Percentiles rank a stretch among this genome's conserved stretches.
Conservation (phyloP, 2,113 vertebrate species). For the Crotalus tigris region DNA sequence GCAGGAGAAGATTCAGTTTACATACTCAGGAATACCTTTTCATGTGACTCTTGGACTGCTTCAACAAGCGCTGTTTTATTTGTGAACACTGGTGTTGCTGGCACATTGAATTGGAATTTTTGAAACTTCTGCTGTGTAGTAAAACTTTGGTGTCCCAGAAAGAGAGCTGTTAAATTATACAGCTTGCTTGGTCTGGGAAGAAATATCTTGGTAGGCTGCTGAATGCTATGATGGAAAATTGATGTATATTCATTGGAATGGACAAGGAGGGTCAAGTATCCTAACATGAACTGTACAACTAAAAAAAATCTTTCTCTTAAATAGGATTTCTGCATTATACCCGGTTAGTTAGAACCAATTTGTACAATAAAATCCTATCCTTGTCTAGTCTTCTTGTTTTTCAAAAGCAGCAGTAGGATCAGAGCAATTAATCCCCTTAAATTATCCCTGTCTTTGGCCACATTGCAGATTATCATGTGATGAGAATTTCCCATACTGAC, state of each 20-base stretch:
- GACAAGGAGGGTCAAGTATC: not conserved
- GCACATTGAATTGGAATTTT: not conserved
- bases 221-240: slow-evolving; percentile 1
- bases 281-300: slow-evolving; percentile 31
- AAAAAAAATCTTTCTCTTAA: slow-evolving; percentile 61
- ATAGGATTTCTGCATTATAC: slow-evolving; percentile 58
- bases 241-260: not conserved
- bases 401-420: slow-evolving; percentile 52
- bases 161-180: not conserved
- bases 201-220: not conserved
- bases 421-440: slow-evolving; percentile 58
- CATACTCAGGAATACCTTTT: not conserved
- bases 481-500: slow-evolving; percentile 41
- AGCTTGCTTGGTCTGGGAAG: slow-evolving; percentile 10
- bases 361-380: slow-evolving; percentile 60
- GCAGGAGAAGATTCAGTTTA: not conserved
- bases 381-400: slow-evolving; percentile 40
- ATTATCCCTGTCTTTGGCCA: slow-evolving; percentile 59
- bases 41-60: not conserved
- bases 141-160: not conserved
- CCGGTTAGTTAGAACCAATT: slow-evolving; percentile 69
- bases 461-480: slow-evolving; percentile 61
- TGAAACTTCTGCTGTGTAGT: not conserved
- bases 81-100: not conserved
- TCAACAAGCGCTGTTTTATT: not conserved